phyloP scores from a whole-genome alignment of 2,113 vertebrate genomes.

The Saiga tatarica region DNA sequence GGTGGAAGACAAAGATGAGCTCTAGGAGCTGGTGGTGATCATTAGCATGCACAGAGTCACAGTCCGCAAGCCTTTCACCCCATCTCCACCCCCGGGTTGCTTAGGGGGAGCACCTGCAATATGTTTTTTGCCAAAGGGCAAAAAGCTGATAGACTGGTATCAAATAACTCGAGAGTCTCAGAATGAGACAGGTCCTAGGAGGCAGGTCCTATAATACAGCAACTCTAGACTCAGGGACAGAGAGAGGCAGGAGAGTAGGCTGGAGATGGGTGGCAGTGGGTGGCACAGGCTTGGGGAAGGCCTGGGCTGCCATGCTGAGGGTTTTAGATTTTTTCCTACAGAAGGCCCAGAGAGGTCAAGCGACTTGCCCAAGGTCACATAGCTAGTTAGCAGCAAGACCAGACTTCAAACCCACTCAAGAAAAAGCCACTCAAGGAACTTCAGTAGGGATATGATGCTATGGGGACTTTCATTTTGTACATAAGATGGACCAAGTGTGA shows the following conservation, averaged over 20 bases:
- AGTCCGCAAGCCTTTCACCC: too few relatives aligned
- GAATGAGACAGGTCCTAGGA: not conserved
- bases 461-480: too few relatives aligned
- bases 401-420: not conserved
- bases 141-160: not conserved
- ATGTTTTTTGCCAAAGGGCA: too few relatives aligned
- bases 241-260: not conserved
- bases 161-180: not conserved
- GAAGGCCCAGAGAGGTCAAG: not conserved
- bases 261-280: not conserved
- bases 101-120: too few relatives aligned
- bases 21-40: too few relatives aligned
- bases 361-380: conserved; percentile 32
- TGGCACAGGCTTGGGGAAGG: not conserved
- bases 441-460: not conserved
- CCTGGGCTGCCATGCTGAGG: not conserved
- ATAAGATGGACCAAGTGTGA: not conserved
- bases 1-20: too few relatives aligned
- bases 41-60: too few relatives aligned
- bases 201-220: not conserved
- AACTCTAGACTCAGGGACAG: not conserved
- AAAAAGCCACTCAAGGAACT: not conserved
- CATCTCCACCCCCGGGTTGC: too few relatives aligned
- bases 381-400: conserved; percentile 16
- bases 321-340: not conserved